phyloP scores from a whole-genome alignment of 2,797 vertebrate genomes.

The Coregonus ussuriensis region DNA sequence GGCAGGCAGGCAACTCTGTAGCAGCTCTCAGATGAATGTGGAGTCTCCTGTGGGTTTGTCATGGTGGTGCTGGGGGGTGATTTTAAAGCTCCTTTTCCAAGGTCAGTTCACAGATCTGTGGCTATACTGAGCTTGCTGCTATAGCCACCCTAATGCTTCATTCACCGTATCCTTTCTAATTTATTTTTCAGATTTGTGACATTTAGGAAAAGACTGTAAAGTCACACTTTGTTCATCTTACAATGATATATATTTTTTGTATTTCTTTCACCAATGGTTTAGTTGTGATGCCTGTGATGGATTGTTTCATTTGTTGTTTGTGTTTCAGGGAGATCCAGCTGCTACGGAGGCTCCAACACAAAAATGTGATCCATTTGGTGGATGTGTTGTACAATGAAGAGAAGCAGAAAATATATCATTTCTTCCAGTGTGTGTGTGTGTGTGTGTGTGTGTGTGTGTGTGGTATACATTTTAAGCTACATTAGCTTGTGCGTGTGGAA shows the following conservation, averaged over 20 bases:
- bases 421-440: neutral
- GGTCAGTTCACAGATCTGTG: too few relatives aligned
- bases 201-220: too few relatives aligned
- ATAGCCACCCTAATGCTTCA: too few relatives aligned
- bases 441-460: neutral
- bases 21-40: constrained; percentile 42
- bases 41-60: constrained; percentile 34
- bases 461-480: too few relatives aligned
- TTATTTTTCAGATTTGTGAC: too few relatives aligned
- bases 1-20: constrained; percentile 18
- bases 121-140: too few relatives aligned
- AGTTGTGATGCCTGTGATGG: too few relatives aligned
- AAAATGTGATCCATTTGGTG: constrained; percentile 97
- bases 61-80: constrained; percentile 26
- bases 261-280: too few relatives aligned
- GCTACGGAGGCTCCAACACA: constrained; percentile 92
- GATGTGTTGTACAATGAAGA: constrained; percentile 98
- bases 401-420: constrained; percentile 99
- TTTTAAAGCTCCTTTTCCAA: constrained; percentile 7
- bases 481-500: too few relatives aligned
- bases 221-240: too few relatives aligned
- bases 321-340: constrained; percentile 93
- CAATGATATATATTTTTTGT: too few relatives aligned
- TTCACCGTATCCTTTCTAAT: too few relatives aligned
- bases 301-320: neutral